Evolutionary conservation across 2,113 vertebrate genomes (phyloP).

Genomic region (Microtus oregoni): DNA sequence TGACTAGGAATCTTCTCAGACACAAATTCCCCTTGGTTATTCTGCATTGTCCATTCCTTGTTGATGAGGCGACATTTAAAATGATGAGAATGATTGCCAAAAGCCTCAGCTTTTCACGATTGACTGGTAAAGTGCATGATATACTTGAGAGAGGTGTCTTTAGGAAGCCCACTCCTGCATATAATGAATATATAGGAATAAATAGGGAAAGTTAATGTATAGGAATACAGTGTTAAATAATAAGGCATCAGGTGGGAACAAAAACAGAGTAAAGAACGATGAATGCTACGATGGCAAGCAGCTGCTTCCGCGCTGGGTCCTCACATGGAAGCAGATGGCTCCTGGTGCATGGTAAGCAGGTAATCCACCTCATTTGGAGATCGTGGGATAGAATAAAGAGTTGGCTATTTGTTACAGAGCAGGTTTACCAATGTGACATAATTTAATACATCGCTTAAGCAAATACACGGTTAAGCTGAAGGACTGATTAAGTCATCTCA

Average conservation of each 20-base stretch:
- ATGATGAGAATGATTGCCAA: slow-evolving; percentile 84
- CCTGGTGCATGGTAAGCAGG: slow-evolving; percentile 87
- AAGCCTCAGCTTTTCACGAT: slow-evolving; percentile 89
- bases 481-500: slow-evolving; percentile 57
- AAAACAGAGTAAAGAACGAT: slow-evolving; percentile 87
- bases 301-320: slow-evolving; percentile 86
- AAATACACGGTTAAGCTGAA: slow-evolving; percentile 80
- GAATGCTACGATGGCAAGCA: slow-evolving; percentile 88
- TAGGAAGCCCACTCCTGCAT: neutral
- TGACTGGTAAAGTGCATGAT: slow-evolving; percentile 44
- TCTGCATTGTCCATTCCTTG: slow-evolving; percentile 71
- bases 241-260: slow-evolving; percentile 38
- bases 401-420: slow-evolving; percentile 82
- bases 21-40: slow-evolving; percentile 76
- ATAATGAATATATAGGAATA: neutral
- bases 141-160: neutral
- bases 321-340: slow-evolving; percentile 90
- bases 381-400: slow-evolving; percentile 85
- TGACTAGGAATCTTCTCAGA: slow-evolving; percentile 15
- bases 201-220: neutral
- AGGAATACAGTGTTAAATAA: neutral
- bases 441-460: slow-evolving; percentile 81
- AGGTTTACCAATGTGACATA: slow-evolving; percentile 78
- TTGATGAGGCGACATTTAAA: slow-evolving; percentile 69
- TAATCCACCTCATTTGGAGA: slow-evolving; percentile 89